Base-by-base conservation (phyloP, 2,113 vertebrate species). In the Actinemys pallida region DNA sequence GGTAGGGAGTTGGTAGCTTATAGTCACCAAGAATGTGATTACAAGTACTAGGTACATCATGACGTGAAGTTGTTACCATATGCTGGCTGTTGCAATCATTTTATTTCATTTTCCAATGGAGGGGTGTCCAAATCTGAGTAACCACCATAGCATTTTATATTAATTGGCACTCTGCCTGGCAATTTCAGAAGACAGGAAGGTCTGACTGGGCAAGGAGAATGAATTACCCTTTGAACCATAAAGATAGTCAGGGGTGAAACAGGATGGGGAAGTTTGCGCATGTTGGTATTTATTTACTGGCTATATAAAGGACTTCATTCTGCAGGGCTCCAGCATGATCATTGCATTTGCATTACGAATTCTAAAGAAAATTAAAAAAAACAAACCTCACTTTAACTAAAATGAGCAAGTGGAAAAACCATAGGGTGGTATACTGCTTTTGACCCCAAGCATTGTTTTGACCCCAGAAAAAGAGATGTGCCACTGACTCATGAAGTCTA, bases 141-240 rank as follows among this genome's bases (percentile, higher is more conserved):
- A 2, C 0, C 49, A 86, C n/a, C 39, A 3, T 2, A 81, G 19
- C 47, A 6, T 90, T 92, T 83, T 47, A 22, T 17, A 1, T 65
- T 10, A 62, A 75, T 8, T 17, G 42, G 12, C 52, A 16, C 45
- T 96, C 82, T 29, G 39, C 50, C 49, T 91, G 79, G 57, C 82
- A 92, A 39, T 81, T 89, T 83, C 25, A 53, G 5, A 8, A 50
- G 13, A 92, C 1, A 0, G 54, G 69, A 16, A 93, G 65, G 76
- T 84, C 93, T 75, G 94, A 78, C 83, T 29, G 59, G 76, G 20
- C 52, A 14, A 82, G 91, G 88, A 59, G 76, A 90, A 56, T 92
- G 81, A 89, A 79, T 86, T 79, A 47, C 25, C 39, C 50, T 65
- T 86, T 79, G 89, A 84, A 84, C 92, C 90, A 65, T 72, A 39